Percentiles rank a stretch among this genome's conserved stretches.
Evolutionary conservation across 1,140 invertebrate genomes (phyloP).

Genomic region (Conus betulinus): DNA sequence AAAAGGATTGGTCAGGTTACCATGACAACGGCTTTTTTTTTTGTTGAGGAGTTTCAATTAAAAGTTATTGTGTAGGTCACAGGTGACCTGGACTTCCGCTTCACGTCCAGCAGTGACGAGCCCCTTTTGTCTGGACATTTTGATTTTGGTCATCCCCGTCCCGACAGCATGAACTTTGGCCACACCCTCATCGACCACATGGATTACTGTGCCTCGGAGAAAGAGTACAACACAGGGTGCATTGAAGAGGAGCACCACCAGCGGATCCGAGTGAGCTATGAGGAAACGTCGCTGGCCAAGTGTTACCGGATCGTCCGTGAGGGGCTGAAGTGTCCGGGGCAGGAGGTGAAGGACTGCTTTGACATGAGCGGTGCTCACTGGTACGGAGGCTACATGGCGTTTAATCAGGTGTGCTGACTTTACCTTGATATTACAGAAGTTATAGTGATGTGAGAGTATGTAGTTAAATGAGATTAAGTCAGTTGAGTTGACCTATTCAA

Average conservation of each 20-base stretch:
- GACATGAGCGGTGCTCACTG: conserved; percentile 60
- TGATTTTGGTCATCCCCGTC: conserved; percentile 31
- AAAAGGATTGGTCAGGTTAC: too few species aligned
- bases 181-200: conserved; percentile 24
- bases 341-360: conserved; percentile 62
- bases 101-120: conserved; percentile 5
- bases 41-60: neutral
- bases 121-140: conserved; percentile 28
- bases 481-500: too few species aligned
- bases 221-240: conserved; percentile 33
- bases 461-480: too few species aligned
- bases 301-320: conserved; percentile 50
- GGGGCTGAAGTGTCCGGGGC: conserved; percentile 32
- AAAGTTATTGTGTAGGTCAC: conserved; percentile 10
- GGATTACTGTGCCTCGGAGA: conserved; percentile 32
- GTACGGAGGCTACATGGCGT: conserved; percentile 72
- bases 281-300: neutral
- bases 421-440: too few species aligned
- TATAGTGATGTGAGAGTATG: too few species aligned
- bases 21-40: too few species aligned
- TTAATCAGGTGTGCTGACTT: conserved; percentile 12
- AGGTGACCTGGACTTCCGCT: conserved; percentile 35
- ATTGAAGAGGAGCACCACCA: conserved; percentile 33
- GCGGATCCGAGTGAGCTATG: conserved; percentile 26
- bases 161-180: conserved; percentile 32